A percentile compares a stretch with the other conserved stretches of the same genome.
These are phyloP conservation scores for Cephalotes varians DNA, from an alignment of 2,888 invertebrate species.

Conservation along the genomic window DNA sequence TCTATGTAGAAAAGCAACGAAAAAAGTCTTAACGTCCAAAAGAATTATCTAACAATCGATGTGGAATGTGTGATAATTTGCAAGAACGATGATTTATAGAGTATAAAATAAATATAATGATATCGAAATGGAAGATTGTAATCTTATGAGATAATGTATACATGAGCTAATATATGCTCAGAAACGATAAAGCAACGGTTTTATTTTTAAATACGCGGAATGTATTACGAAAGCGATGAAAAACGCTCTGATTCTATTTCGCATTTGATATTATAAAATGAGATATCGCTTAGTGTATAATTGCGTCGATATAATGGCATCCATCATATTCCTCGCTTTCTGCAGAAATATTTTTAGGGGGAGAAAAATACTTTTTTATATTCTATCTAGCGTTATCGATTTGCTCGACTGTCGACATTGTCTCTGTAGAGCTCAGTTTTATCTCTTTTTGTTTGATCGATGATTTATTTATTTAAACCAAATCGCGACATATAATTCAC, in stretches of 20 bases:
- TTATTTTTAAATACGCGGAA: neutral
- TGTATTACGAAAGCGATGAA: neutral
- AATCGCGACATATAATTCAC: neutral
- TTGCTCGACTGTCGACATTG: neutral
- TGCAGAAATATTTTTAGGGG: neutral
- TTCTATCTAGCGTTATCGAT: constrained; percentile 23
- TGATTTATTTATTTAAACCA: neutral
- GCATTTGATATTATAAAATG: neutral
- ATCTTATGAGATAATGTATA: neutral
- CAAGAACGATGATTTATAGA: neutral
- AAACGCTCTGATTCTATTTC: neutral
- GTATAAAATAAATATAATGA: neutral
- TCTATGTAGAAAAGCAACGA: neutral
- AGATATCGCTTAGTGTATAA: neutral
- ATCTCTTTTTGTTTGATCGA: neutral
- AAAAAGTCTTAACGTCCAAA: neutral
- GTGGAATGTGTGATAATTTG: neutral
- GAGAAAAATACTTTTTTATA: neutral
- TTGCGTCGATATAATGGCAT: neutral
- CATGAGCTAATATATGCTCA: neutral
- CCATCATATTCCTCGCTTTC: neutral
- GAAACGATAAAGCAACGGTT: neutral
- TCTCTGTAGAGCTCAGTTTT: neutral
- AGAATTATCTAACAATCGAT: neutral
- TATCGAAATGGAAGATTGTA: neutral